Base-by-base conservation (phyloP, 2,113 vertebrate genomes). In the Phrynosoma blainvillii region DNA sequence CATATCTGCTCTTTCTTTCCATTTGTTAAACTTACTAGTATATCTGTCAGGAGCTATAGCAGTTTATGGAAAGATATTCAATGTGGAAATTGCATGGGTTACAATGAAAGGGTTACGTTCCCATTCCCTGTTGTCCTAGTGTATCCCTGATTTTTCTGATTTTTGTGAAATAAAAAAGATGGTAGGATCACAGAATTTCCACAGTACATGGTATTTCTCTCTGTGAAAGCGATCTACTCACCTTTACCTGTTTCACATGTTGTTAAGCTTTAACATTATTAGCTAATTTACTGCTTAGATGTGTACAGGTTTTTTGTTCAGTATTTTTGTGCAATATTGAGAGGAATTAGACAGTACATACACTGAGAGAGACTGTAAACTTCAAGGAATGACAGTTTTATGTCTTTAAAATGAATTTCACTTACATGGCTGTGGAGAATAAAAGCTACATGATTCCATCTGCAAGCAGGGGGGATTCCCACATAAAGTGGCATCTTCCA, bases 401-500 rank as follows among this genome's bases (percentile, higher is more conserved):
- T 91, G 73, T 32, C 36, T 85, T 40, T 30, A 87, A 42, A 79
- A 85, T 76, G 82, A 13, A 52, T 81, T 82, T 84, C 25, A 95
- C 94, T 93, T 86, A 96, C 96, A 30, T 97, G 96, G 84, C 96
- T 97, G 73, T 97, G 97, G 74, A 97, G 92, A 89, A 97, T 95
- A 92, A 97, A 97, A 68, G 97, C 89, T 0, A 94, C 87, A 92
- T 97, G 97, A 79, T 92, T 94, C 1, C 96, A 94, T 4, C 96
- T 96, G 86, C 93, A 95, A n/a, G 86, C 84, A 0, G 97, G 96
- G 65, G 97, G 96, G 68, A 97, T 96, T 47, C 97, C 96, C 1
- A 96, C 88, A 47, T 97, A 97, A 84, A 98, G 94, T 32, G 96
- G 95, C 30, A 97, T 94, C 90, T 98, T 98, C 96, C 96, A 97